Evolutionary conservation across 2,797 vertebrate species (phyloP), one percentile per base, ranked within the genome.

Genomic region (Vireo griseus): DNA sequence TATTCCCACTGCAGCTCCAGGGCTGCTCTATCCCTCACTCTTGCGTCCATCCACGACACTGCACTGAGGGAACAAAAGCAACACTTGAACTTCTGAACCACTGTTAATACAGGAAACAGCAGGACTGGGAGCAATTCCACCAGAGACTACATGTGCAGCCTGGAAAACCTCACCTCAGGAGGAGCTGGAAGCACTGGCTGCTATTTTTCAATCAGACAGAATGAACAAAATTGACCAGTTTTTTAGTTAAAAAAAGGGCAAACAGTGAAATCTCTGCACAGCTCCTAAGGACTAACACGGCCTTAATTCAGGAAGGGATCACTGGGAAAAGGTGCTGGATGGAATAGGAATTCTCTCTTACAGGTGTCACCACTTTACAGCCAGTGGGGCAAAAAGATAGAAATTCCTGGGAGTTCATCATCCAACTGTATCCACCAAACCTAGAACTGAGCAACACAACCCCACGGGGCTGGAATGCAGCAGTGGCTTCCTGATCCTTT

Each of bases 41-140:
- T 55, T 18, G 3, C n/a, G 80, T 13, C 65, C 84, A 58, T 18
- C 51, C 91, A 24, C 10, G 10, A 35, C 66, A 86, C 83, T 75
- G 69, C 88, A 54, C 61, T 14, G 76, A 45, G 68, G 25, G 25
- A 67, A 78, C 58, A 29, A 75, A 89, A 50, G 12, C 88, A 84
- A n/a, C 11, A 29, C 16, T 0, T 52, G 91, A 94, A 75, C 73
- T 81, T 61, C 79, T 94, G 88, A 92, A 90, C 76, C 11, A 39
- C 59, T 37, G 16, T 9, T n/a, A 37, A 37, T 24, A 21, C 59
- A 78, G 81, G 74, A 69, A 73, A 68, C 9, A 8, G 35, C n/a
- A 3, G 48, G 81, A 72, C 0, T 19, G 83, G 58, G 6, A 62
- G n/a, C 62, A 76, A 86, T 47, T 62, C 66, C 42, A 90, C 48